Evolutionary conservation across 2,888 invertebrate species (phyloP), one percentile per base, ranked within the genome.

Genomic region (Taphrorychus bicolor): DNA sequence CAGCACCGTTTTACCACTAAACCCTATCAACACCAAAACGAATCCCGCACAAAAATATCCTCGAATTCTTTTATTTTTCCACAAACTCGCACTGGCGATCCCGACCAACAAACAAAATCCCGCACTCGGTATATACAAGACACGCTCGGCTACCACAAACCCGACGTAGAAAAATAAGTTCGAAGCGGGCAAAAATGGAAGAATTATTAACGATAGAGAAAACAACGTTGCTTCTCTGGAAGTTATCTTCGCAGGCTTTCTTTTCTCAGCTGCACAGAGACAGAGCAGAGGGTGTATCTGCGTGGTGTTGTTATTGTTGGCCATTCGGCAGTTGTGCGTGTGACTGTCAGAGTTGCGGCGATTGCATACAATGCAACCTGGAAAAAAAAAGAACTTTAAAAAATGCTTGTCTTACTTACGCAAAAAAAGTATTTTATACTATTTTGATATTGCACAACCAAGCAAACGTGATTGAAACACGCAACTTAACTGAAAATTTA

Each of bases 161-260:
- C 98, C 98, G 69, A 98, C 98, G 83, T 98, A 97, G 85, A 97
- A 97, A 83, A 98, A 91, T 76, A 97, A 85, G 87, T 98, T 98
- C 76, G 95, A 92, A 71, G 98, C 97, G 72, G 97, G 98, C 78
- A 98, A 86, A 84, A 97, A 98, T 70, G 98, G 97, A 75, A 98
- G 85, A 73, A 92, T 88, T 80, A 97, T 87, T 79, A 98, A 89
- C 58, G 91, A 89, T 72, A 91, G 84, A 74, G 89, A 88, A 82
- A 89, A 49, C 81, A 80, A 62, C 4, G 75, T 19, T 3, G 61
- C 59, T 19, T 63, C 53, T 9, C 32, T 52, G 11, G 61, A 51
- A 11, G 66, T 60, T 9, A 56, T 45, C 51, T 53, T 67, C 11
- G 24, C 5, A n/a, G 56, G 19, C 23, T 9, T 45, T 42, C 21